Evolutionary conservation across 30 jellyfish, hydroid and myxozoan species (phyloP), one percentile per base, ranked within the genome.

Genomic region (Rhopilema esculentum): DNA sequence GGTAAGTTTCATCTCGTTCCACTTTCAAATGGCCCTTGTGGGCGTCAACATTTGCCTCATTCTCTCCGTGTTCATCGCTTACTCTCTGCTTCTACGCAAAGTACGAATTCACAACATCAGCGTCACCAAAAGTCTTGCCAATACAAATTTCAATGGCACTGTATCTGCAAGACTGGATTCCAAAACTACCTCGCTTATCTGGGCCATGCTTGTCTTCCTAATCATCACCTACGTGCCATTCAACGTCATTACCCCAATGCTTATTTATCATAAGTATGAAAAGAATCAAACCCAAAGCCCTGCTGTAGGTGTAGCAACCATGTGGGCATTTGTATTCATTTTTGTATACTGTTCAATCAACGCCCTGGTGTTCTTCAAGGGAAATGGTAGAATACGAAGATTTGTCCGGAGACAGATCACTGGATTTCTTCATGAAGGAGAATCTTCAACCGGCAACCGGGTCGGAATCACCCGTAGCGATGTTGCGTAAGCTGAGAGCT

Each of bases 181-280:
- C 29, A 49, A 52, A n/a, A 83, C 91, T 0, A 66, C 85, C 50
- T 67, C 49, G 33, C 53, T 73, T 1, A 65, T 83, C 53, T 74
- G 91, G 73, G 26, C 57, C 9, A 75, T 83, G 20, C 71, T 83
- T 9, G 49, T 27, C 21, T n/a, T 66, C 0, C 61, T 83, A 1
- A 48, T 83, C 23, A 64, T 83, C 29, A 31, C 52, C 24, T 83
- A 69, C 78, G 15, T 69, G 17, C 91, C 91, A 0, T 68, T 66
- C 71, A 83, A 83, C 63, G 31, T 70, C 25, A 27, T 31, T 25
- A 21, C 91, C 17, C 85, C 91, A 1, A 24, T 51, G 79, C 71
- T 69, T 49, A 49, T 20, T 4, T 83, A 67, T 33, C 29, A 66
- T 29, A 69, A 83, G 57, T 83, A 66, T 24, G 62, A 83, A 61